A percentile compares a stretch with the other conserved stretches of the same genome.
phyloP scores from a whole-genome alignment of 2,888 invertebrate genomes.

The Ischnura elegans region DNA sequence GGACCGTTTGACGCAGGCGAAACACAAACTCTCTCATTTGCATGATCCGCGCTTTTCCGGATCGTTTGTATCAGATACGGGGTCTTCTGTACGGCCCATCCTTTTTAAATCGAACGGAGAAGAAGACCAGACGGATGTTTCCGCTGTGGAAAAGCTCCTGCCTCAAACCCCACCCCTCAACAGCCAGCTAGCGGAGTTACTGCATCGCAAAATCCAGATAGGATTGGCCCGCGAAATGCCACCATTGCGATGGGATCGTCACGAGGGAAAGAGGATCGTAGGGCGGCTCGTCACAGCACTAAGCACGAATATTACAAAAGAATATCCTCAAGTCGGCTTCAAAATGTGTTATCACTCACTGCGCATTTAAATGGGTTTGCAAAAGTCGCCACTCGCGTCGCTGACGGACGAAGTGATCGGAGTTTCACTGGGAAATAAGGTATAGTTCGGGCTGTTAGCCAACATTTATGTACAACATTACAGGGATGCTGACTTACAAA shows the following conservation, averaged over 20 bases:
- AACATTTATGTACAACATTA: too few species aligned
- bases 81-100: not conserved
- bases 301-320: too few species aligned
- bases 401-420: too few species aligned
- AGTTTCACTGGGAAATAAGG: too few species aligned
- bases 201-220: not conserved
- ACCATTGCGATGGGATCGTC: not conserved
- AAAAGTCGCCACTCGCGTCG: too few species aligned
- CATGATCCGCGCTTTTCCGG: constrained; percentile 21
- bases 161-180: not conserved
- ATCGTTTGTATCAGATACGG: not conserved
- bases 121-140: not conserved
- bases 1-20: not conserved
- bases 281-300: not conserved
- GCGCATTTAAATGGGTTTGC: too few species aligned
- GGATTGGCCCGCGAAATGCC: not conserved
- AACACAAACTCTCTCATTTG: not conserved
- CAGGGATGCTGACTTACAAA: too few species aligned
- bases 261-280: not conserved
- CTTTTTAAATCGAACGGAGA: not conserved
- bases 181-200: not conserved
- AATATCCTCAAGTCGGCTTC: too few species aligned
- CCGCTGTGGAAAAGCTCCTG: not conserved
- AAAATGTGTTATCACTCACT: too few species aligned
- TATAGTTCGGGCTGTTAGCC: too few species aligned